Percentiles rank a stretch among this genome's conserved stretches.
Evolutionary conservation across 2,797 vertebrate genomes (phyloP).

Genomic region (Dipus sagitta): DNA sequence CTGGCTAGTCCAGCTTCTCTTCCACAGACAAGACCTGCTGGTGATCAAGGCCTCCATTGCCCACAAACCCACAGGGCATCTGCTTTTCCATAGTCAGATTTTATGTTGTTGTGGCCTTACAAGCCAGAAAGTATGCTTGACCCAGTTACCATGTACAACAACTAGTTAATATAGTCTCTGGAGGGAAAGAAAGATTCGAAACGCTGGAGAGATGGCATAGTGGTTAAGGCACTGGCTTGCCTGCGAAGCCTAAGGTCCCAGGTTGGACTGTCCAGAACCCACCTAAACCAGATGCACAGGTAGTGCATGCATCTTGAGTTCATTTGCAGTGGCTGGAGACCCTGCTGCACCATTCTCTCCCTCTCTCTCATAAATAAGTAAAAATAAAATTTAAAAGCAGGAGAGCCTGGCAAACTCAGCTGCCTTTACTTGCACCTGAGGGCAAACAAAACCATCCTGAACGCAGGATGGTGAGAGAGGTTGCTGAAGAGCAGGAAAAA

Average conservation of each 20-base stretch:
- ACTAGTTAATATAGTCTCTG: background rate
- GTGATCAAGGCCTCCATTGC: background rate
- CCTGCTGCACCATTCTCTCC: too few species aligned
- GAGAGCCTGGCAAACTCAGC: background rate
- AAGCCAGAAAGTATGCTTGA: background rate
- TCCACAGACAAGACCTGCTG: background rate
- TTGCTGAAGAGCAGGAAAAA: background rate
- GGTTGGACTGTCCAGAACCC: too few species aligned
- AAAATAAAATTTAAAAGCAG: background rate
- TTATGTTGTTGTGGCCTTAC: background rate
- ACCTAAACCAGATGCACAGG: too few species aligned
- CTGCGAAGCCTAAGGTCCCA: too few species aligned
- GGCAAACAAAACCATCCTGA: constrained; percentile 11
- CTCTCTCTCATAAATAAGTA: too few species aligned
- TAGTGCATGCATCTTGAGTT: too few species aligned
- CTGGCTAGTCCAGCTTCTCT: background rate
- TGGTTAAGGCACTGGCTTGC: too few species aligned
- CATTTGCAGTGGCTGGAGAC: too few species aligned
- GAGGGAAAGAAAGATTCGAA: background rate
- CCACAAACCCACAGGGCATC: background rate
- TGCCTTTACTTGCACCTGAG: background rate
- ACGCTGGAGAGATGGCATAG: too few species aligned
- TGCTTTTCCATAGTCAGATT: background rate
- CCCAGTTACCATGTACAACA: background rate
- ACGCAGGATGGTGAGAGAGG: background rate